Evolutionary conservation across 2,888 invertebrate species (phyloP).

Genomic region (Conchocele bisecta): DNA sequence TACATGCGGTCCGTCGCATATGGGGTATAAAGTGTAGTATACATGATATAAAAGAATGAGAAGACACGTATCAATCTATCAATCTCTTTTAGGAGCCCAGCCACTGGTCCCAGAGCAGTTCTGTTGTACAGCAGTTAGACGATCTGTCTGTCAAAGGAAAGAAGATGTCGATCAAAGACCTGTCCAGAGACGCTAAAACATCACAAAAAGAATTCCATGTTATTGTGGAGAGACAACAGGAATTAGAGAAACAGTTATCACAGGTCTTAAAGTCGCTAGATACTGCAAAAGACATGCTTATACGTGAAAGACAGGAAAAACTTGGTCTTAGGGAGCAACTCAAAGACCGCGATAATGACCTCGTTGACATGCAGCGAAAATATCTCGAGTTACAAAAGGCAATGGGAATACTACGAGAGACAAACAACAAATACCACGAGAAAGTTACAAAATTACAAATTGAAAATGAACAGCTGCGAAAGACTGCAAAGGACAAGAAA

Average conservation of each 20-base stretch:
- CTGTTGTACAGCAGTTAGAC: constrained; percentile 38
- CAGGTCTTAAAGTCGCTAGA: constrained; percentile 68
- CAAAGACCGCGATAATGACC: constrained; percentile 54
- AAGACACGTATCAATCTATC: no score
- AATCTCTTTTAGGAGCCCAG: constrained; percentile 2
- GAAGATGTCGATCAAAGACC: constrained; percentile 64
- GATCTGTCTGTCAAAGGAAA: constrained; percentile 59
- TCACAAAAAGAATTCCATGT: constrained; percentile 61
- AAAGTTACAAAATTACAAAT: constrained; percentile 66
- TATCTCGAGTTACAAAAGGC: constrained; percentile 66
- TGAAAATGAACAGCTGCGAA: constrained; percentile 63
- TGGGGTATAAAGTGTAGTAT: no score
- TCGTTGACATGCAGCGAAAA: constrained; percentile 62
- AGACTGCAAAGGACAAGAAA: constrained; percentile 51
- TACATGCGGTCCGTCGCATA: no score
- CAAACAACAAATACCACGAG: constrained; percentile 67
- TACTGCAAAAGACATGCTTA: constrained; percentile 64
- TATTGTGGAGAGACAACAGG: constrained; percentile 62
- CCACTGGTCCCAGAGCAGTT: constrained; percentile 38
- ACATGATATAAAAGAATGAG: no score
- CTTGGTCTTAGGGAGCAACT: constrained; percentile 58
- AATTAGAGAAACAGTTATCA: constrained; percentile 62
- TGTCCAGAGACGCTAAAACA: constrained; percentile 62
- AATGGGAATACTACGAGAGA: constrained; percentile 63
- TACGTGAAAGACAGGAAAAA: constrained; percentile 65